A percentile compares a stretch with the other conserved stretches of the same genome.
These are phyloP conservation scores for Zenarchopterus dispar DNA, from an alignment of 2,797 vertebrate species.

Conservation along the genomic window DNA sequence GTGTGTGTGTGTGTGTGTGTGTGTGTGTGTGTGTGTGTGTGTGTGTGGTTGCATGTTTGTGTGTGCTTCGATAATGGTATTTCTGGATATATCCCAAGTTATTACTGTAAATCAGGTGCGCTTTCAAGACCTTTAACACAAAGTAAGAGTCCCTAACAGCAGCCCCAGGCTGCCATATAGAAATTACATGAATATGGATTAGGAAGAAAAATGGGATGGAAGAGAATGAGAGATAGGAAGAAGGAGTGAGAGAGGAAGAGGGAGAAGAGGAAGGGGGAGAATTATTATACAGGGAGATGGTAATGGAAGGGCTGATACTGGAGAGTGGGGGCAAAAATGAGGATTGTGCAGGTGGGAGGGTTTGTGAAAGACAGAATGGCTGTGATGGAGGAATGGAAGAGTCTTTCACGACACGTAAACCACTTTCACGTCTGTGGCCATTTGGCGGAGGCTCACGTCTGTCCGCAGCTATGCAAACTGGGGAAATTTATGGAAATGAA, in stretches of 20 bases:
- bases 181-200: conserved; percentile 83
- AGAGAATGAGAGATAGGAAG: conserved; percentile 45
- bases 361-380: conserved; percentile 40
- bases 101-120: conserved; percentile 82
- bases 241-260: conserved; percentile 42
- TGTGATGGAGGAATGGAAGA: conserved; percentile 39
- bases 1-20: conserved; percentile 19
- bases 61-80: conserved; percentile 73
- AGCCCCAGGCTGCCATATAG: conserved; percentile 74
- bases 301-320: conserved; percentile 14
- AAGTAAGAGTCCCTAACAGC: conserved; percentile 80
- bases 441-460: conserved; percentile 53
- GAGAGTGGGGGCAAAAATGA: conserved; percentile 21
- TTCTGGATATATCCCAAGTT: conserved; percentile 83
- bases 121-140: conserved; percentile 80
- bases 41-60: conserved; percentile 19
- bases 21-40: conserved; percentile 2
- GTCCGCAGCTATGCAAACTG: conserved; percentile 57
- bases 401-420: conserved; percentile 57
- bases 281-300: conserved; percentile 24
- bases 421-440: conserved; percentile 52
- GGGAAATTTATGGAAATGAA: conserved; percentile 67
- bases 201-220: conserved; percentile 57
- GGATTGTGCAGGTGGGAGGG: conserved; percentile 55
- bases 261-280: conserved; percentile 28